Conservation (phyloP, 1,140 invertebrate genomes). For the Drosophila hydei region DNA sequence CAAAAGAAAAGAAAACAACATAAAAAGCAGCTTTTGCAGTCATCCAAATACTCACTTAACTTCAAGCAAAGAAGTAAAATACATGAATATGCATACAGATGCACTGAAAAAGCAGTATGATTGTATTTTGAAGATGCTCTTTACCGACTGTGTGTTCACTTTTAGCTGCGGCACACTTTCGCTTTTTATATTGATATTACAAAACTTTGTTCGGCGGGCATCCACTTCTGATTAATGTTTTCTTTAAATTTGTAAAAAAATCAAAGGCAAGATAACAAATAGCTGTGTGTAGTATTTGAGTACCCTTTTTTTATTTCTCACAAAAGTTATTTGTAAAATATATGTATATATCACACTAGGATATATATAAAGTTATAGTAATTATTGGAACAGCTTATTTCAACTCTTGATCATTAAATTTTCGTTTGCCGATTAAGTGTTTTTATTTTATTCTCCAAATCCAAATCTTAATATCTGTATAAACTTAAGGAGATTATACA, state of each 20-base stretch:
- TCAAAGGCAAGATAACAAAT: too few species aligned
- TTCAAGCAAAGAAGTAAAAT: constrained; percentile 77
- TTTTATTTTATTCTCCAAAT: too few species aligned
- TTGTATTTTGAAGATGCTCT: constrained; percentile 77
- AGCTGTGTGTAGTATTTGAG: too few species aligned
- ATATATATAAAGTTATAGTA: too few species aligned
- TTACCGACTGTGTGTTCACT: constrained; percentile 42
- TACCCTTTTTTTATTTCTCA: too few species aligned
- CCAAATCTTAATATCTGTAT: too few species aligned
- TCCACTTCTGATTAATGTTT: not conserved
- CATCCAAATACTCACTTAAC: constrained; percentile 65
- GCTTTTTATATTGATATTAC: not conserved
- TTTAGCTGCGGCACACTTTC: not conserved
- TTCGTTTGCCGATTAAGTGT: too few species aligned
- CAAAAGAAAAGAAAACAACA: constrained; percentile 39
- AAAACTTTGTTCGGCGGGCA: not conserved
- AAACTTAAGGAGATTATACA: too few species aligned
- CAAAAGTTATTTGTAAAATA: too few species aligned
- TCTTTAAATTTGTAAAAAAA: not conserved
- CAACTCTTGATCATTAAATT: too few species aligned
- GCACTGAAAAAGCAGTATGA: constrained; percentile 75
- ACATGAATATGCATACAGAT: constrained; percentile 36
- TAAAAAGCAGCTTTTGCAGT: constrained; percentile 57
- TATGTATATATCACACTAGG: too few species aligned
- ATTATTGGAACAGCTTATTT: too few species aligned